Evolutionary conservation across 37 sponge, comb jelly and placozoan species (phyloP).

Genomic region (Oopsacas minuta): DNA sequence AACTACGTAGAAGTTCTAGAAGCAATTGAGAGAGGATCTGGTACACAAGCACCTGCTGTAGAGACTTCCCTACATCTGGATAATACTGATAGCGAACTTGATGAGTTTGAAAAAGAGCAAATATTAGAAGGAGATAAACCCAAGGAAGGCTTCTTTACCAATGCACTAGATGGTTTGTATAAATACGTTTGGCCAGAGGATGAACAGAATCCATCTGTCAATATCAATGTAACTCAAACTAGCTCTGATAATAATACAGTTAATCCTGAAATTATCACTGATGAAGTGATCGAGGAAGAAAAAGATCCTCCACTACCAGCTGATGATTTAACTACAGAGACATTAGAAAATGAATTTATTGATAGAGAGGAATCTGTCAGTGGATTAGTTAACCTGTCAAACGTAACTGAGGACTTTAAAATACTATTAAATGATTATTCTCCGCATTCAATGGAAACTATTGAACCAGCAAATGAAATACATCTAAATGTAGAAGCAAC

Average conservation of each 20-base stretch:
- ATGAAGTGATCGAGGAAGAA: neutral
- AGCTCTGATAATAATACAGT: neutral
- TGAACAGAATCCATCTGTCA: neutral
- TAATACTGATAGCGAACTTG: neutral
- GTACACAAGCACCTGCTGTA: neutral
- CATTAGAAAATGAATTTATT: neutral
- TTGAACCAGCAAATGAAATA: too few species aligned
- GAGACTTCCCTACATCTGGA: neutral
- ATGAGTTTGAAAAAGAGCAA: neutral
- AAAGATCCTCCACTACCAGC: neutral
- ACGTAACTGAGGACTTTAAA: neutral
- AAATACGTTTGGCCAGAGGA: neutral
- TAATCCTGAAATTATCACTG: neutral
- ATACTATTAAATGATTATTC: too few species aligned
- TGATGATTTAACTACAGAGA: neutral
- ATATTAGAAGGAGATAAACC: neutral
- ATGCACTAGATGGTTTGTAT: neutral
- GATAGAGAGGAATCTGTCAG: neutral
- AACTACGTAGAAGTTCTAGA: conserved; percentile 68
- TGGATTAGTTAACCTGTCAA: neutral
- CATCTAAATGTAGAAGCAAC: too few species aligned
- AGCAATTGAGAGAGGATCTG: conserved; percentile 21
- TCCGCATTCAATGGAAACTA: too few species aligned
- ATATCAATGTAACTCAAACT: neutral
- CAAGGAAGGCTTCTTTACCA: neutral